Percentiles rank a stretch among this genome's conserved stretches.
Evolutionary conservation across 1,140 invertebrate species (phyloP).

Genomic region (Drosophila ficusphila): DNA sequence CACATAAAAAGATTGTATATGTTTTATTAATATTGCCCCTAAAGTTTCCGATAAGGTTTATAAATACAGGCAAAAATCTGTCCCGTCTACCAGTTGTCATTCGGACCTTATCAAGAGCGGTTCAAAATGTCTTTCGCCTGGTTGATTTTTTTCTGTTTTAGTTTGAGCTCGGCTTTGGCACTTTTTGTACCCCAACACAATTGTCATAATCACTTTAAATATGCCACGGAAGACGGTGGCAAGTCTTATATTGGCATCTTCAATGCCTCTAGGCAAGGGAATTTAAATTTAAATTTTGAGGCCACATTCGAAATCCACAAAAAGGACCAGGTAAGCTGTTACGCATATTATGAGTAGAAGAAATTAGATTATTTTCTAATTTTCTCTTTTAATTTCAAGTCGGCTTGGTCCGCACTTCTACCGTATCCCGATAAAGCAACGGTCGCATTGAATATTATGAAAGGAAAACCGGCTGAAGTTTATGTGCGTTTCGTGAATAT

Average conservation of each 20-base stretch:
- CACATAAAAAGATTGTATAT: no score
- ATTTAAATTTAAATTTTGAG: neutral
- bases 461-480: neutral
- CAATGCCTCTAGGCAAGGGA: neutral
- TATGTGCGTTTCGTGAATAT: neutral
- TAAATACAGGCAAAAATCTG: no score
- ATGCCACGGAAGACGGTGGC: neutral
- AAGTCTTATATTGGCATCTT: slow-evolving; percentile 2
- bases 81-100: neutral
- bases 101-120: neutral
- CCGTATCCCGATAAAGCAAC: neutral
- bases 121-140: neutral
- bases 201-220: neutral
- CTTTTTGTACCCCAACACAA: neutral
- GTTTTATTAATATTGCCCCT: no score
- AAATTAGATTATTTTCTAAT: no score
- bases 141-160: neutral
- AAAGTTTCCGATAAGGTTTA: neutral
- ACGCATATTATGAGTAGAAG: neutral
- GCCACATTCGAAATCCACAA: neutral
- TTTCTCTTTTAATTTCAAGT: no score
- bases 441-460: neutral
- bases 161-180: neutral
- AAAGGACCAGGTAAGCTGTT: neutral
- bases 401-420: neutral